Percentiles rank a stretch among this genome's conserved stretches.
phyloP scores from a whole-genome alignment of 2,113 vertebrate species.

The Oreotragus oreotragus region DNA sequence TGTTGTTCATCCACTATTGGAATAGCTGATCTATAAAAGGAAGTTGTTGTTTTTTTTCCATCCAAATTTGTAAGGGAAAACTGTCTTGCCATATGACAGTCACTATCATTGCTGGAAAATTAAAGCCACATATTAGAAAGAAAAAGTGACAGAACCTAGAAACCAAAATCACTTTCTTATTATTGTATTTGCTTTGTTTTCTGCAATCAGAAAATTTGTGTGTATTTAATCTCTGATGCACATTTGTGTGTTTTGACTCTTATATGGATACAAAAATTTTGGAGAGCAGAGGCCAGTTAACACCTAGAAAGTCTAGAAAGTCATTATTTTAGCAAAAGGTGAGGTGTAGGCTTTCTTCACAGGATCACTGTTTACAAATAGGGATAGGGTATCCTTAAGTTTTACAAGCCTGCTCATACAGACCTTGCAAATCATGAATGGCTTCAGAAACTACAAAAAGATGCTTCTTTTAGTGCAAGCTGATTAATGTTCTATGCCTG shows the following conservation, averaged over 20 bases:
- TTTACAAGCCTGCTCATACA: not conserved
- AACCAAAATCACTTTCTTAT: not conserved
- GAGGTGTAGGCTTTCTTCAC: not conserved
- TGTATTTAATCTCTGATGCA: not conserved
- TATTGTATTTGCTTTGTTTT: not conserved
- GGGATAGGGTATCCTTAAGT: accelerated
- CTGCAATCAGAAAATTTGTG: not conserved
- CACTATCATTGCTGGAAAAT: not conserved
- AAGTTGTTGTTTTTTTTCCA: not conserved
- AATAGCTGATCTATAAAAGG: not conserved
- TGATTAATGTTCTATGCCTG: not conserved
- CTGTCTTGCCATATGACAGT: not conserved
- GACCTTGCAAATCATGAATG: not conserved
- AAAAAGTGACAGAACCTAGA: not conserved
- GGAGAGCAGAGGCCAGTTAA: not conserved
- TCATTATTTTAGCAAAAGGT: not conserved
- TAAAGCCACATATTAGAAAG: not conserved
- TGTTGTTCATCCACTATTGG: not conserved
- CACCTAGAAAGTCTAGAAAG: not conserved
- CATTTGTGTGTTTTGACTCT: not conserved
- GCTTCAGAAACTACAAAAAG: not conserved
- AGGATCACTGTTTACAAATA: accelerated
- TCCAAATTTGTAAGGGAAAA: not conserved
- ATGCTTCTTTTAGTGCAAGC: not conserved
- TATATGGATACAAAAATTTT: not conserved